A percentile compares a stretch with the other conserved stretches of the same genome.
These are phyloP conservation scores for Tapirus terrestris DNA, from an alignment of 2,113 vertebrate species.

Conservation along the genomic window DNA sequence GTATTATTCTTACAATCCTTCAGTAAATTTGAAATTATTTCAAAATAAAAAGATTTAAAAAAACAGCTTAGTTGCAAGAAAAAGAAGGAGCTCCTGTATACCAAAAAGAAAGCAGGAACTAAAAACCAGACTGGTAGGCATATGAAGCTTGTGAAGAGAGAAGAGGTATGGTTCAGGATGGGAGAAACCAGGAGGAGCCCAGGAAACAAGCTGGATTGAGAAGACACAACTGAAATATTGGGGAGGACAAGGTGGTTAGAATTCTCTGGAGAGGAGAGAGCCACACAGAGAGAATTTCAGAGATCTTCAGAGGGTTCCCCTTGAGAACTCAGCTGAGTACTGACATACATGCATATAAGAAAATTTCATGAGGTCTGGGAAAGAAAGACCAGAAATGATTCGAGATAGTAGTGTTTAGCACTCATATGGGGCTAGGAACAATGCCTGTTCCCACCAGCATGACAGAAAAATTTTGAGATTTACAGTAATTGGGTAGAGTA, in stretches of 20 bases:
- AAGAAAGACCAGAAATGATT: neutral
- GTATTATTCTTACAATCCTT: constrained; percentile 15
- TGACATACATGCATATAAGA: neutral
- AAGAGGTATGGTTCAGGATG: neutral
- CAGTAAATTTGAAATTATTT: constrained; percentile 10
- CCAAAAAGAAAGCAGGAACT: neutral
- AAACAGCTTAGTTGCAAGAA: neutral
- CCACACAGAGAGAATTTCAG: neutral
- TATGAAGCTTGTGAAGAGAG: neutral
- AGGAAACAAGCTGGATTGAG: neutral
- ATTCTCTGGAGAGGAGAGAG: neutral
- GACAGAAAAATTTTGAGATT: neutral
- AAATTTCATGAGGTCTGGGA: neutral
- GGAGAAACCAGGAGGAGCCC: neutral
- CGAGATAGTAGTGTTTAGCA: neutral
- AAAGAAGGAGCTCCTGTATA: neutral
- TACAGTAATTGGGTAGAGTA: neutral
- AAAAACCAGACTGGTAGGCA: neutral
- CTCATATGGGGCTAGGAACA: neutral
- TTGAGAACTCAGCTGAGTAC: neutral
- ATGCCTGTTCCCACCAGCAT: neutral
- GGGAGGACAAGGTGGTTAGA: neutral
- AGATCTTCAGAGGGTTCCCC: neutral
- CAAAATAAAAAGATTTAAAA: neutral
- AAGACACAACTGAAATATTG: neutral